phyloP scores from a whole-genome alignment of 2,888 invertebrate species.

The Pediacus dermestoides region DNA sequence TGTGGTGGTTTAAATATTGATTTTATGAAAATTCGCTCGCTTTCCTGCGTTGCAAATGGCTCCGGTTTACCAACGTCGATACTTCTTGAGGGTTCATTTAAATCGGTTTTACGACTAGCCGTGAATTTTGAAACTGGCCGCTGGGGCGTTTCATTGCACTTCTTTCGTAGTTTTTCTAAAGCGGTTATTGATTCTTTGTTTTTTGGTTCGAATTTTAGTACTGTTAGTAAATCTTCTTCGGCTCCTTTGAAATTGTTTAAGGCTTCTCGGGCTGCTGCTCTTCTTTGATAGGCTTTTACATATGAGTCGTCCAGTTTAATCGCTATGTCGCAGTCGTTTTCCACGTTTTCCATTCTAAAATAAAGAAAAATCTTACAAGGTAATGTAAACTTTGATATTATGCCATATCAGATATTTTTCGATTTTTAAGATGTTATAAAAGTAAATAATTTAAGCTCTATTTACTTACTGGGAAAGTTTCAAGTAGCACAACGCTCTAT shows the following conservation, averaged over 20 bases:
- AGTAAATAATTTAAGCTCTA: slow-evolving; percentile 3
- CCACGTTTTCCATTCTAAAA: slow-evolving; percentile 63
- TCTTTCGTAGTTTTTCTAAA: slow-evolving; percentile 52
- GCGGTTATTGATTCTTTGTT: slow-evolving; percentile 67
- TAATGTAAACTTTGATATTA: slow-evolving; percentile 3
- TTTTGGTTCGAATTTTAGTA: slow-evolving; percentile 73
- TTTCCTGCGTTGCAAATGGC: slow-evolving; percentile 6
- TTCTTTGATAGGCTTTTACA: slow-evolving; percentile 79
- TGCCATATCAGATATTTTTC: too few relatives aligned
- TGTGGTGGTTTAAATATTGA: slow-evolving; percentile 62
- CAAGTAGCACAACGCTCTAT: slow-evolving; percentile 82
- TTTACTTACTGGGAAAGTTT: slow-evolving; percentile 75
- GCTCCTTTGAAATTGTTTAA: slow-evolving; percentile 71
- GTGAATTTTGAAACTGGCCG: slow-evolving; percentile 38
- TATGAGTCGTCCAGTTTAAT: slow-evolving; percentile 73
- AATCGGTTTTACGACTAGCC: slow-evolving; percentile 33
- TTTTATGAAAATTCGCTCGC: slow-evolving; percentile 44
- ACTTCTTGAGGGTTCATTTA: slow-evolving; percentile 13
- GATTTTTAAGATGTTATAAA: slow-evolving; percentile 5
- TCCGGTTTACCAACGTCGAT: background rate
- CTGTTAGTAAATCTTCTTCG: slow-evolving; percentile 64
- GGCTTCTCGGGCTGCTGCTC: slow-evolving; percentile 71
- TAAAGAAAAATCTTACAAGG: too few relatives aligned
- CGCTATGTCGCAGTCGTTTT: slow-evolving; percentile 78
- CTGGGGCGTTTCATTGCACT: slow-evolving; percentile 19